phyloP scores from a whole-genome alignment of 53 echinoderm and acorn worm species.

The Echinarachnius parma region DNA sequence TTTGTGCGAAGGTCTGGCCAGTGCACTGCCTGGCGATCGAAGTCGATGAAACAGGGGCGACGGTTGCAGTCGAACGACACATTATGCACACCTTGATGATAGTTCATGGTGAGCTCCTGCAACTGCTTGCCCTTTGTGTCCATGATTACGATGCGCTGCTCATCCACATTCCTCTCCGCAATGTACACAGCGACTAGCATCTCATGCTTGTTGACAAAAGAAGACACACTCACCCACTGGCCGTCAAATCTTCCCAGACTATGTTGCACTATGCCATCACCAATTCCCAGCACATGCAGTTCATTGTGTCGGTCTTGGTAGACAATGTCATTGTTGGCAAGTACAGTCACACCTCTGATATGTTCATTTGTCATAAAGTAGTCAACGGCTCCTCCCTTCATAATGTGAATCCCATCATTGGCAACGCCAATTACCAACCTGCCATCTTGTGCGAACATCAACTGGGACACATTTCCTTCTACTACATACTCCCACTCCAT shows the following conservation, averaged over 20 bases:
- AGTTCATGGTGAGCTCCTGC: neutral
- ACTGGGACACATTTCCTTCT: neutral
- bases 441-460: slow-evolving; percentile 13
- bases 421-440: neutral
- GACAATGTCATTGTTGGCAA: slow-evolving; percentile 9
- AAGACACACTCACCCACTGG: slow-evolving; percentile 16
- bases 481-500: neutral
- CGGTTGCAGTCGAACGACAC: neutral
- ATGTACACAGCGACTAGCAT: neutral
- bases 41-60: slow-evolving; percentile 9
- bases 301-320: slow-evolving; percentile 7
- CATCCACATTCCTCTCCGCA: neutral
- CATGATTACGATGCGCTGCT: slow-evolving; percentile 2
- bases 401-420: neutral
- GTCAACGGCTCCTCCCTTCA: neutral
- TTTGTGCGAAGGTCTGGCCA: neutral
- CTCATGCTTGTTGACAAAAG: neutral
- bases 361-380: neutral
- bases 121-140: slow-evolving; percentile 4
- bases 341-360: slow-evolving; percentile 12
- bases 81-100: neutral
- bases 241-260: neutral
- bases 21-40: neutral
- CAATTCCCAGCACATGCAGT: neutral
- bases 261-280: neutral